phyloP scores from a whole-genome alignment of 2,113 vertebrate species.

The Brachypteracias leptosomus region DNA sequence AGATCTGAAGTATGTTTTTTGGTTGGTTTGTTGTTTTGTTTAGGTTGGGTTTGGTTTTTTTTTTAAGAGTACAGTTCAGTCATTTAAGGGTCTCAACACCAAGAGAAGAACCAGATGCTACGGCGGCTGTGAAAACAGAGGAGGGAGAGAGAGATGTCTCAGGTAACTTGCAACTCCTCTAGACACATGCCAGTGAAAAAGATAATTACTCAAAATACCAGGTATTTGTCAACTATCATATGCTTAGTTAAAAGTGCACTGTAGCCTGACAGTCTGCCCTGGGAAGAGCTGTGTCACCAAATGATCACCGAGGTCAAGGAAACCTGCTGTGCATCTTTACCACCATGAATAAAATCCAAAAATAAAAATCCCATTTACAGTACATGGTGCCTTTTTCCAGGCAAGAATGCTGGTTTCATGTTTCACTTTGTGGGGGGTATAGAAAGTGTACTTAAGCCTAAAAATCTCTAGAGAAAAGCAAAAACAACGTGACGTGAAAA shows the following conservation, averaged over 20 bases:
- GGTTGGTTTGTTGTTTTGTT: neutral
- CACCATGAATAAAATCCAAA: neutral
- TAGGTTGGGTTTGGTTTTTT: no score
- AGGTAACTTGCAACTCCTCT: neutral
- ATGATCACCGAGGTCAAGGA: neutral
- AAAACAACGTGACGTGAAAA: neutral
- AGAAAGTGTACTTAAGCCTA: neutral
- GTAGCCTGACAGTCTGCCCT: neutral
- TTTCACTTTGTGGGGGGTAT: neutral
- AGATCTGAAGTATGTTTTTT: neutral
- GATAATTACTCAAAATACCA: neutral
- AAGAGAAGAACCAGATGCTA: neutral
- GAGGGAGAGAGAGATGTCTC: neutral
- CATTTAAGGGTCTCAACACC: neutral
- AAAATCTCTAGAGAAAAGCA: slow-evolving; percentile 21
- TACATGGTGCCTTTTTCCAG: neutral
- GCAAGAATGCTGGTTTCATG: neutral
- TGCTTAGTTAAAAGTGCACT: neutral
- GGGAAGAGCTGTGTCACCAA: neutral
- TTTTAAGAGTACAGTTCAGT: neutral
- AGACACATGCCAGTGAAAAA: neutral
- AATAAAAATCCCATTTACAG: neutral
- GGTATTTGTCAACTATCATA: neutral
- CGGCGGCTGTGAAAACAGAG: neutral
- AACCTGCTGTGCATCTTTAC: neutral